phyloP scores from a whole-genome alignment of 35 echinoderm and acorn worm genomes.

The Eucidaris tribuloides region DNA sequence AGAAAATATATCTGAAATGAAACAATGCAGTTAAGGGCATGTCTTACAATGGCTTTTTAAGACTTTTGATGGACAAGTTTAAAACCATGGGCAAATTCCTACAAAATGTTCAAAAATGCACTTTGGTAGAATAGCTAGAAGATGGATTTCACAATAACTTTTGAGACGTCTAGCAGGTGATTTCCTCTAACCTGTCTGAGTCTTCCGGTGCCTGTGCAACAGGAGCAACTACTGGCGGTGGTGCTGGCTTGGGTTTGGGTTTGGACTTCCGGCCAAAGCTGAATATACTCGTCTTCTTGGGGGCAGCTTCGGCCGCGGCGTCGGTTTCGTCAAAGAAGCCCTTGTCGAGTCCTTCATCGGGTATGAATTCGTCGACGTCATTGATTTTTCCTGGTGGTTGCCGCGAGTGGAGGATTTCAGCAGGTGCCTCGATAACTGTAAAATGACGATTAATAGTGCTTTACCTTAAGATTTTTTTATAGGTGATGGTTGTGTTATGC shows the following conservation, averaged over 20 bases:
- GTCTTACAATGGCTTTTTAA: too few species aligned
- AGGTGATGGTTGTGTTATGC: too few species aligned
- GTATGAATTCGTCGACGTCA: constrained; percentile 86
- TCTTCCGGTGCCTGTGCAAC: neutral
- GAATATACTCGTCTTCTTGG: constrained; percentile 41
- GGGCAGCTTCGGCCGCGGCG: constrained; percentile 36
- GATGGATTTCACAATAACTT: too few species aligned
- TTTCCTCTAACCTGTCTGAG: constrained; percentile 52
- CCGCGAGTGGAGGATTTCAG: constrained; percentile 30
- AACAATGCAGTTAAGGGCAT: too few species aligned
- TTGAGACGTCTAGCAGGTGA: too few species aligned
- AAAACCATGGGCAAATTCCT: too few species aligned
- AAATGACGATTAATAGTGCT: too few species aligned
- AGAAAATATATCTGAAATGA: too few species aligned
- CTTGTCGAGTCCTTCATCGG: constrained; percentile 63
- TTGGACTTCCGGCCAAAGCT: constrained; percentile 31
- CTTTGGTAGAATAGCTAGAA: too few species aligned
- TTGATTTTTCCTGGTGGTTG: constrained; percentile 22
- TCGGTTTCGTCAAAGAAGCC: constrained; percentile 73
- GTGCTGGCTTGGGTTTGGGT: constrained; percentile 2
- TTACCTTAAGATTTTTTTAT: too few species aligned
- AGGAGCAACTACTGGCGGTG: neutral
- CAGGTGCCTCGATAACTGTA: constrained; percentile 61
- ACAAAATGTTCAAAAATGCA: too few species aligned
- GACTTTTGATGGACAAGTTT: too few species aligned